These are phyloP conservation scores for Ectobius pallidus DNA, from an alignment of 2,888 invertebrate genomes.

Conservation along the genomic window DNA sequence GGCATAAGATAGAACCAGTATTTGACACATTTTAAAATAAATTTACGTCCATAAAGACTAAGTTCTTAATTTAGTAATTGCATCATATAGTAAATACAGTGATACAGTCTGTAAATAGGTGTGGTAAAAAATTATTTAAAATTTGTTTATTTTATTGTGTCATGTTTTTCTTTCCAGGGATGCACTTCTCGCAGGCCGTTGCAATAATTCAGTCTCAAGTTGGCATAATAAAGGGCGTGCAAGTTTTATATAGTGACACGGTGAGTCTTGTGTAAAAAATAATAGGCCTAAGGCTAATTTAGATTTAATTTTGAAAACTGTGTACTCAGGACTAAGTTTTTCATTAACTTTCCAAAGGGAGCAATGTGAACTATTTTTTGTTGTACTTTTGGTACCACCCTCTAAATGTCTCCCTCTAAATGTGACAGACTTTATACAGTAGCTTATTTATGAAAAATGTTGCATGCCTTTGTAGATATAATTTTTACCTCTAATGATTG, in stretches of 20 bases:
- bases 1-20: background rate
- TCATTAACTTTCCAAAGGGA: no score
- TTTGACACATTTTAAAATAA: background rate
- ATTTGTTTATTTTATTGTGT: background rate
- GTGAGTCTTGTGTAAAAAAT: slow-evolving; percentile 58
- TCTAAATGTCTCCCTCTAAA: no score
- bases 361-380: no score
- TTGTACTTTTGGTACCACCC: no score
- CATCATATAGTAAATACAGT: background rate
- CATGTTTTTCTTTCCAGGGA: slow-evolving; percentile 68
- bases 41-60: background rate
- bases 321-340: no score
- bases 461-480: no score
- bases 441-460: no score
- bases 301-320: no score
- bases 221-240: slow-evolving; percentile 91
- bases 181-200: slow-evolving; percentile 98
- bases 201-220: slow-evolving; percentile 96
- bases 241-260: slow-evolving; percentile 95
- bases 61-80: background rate
- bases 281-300: no score
- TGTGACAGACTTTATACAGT: no score
- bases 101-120: background rate
- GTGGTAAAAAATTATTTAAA: background rate
- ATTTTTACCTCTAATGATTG: no score